phyloP scores from a whole-genome alignment of 2,888 invertebrate species.

The Asteroscopus sphinx region DNA sequence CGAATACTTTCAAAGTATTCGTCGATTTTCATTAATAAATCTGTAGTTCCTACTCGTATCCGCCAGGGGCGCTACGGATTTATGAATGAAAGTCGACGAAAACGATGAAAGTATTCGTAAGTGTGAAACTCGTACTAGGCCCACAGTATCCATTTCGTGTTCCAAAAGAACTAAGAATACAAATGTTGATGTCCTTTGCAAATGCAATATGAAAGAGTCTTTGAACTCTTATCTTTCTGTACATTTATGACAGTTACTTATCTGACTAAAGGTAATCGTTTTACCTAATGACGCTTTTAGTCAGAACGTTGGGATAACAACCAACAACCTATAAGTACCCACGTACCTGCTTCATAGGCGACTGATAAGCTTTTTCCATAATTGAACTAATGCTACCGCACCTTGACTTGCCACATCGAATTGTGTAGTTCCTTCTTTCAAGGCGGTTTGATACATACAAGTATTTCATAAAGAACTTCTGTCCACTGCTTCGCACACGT shows the following conservation, averaged over 20 bases:
- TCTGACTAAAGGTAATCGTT: conserved; percentile 5
- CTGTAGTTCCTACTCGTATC: too few relatives aligned
- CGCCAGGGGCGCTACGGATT: too few relatives aligned
- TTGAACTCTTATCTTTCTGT: background rate
- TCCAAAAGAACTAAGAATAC: too few relatives aligned
- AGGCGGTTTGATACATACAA: conserved; percentile 8
- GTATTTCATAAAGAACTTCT: too few relatives aligned
- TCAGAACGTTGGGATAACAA: conserved; percentile 1
- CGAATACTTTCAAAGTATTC: too few relatives aligned
- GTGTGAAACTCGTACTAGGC: too few relatives aligned
- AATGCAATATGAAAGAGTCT: background rate
- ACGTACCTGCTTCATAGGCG: conserved; percentile 6
- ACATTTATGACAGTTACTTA: background rate
- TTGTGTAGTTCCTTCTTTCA: conserved; percentile 16
- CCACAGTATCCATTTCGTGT: too few relatives aligned
- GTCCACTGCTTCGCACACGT: too few relatives aligned
- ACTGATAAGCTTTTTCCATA: conserved; percentile 41
- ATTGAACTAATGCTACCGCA: conserved; percentile 33
- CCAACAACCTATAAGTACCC: conserved; percentile 23
- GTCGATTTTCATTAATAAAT: too few relatives aligned
- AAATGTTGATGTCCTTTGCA: background rate
- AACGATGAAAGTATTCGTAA: too few relatives aligned
- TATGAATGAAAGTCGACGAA: too few relatives aligned
- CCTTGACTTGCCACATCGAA: conserved; percentile 16
- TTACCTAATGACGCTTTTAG: conserved; percentile 18